Percentiles rank a stretch among this genome's conserved stretches.
phyloP scores from a whole-genome alignment of 2,888 invertebrate species.

The Liposcelis brunnea region DNA sequence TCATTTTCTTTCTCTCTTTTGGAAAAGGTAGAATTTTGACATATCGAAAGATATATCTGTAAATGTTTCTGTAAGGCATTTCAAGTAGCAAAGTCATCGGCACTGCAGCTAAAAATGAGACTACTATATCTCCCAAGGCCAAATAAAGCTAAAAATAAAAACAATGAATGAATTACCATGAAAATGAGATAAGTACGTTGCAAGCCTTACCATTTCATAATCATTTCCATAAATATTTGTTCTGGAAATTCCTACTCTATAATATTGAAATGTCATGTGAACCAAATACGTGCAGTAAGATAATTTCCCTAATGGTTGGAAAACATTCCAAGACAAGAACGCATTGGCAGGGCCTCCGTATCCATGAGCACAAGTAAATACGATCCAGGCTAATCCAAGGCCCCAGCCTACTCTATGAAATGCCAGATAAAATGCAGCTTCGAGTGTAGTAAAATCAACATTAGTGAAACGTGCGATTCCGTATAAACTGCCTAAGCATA shows the following conservation, averaged over 20 bases:
- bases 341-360: neutral
- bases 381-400: neutral
- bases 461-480: neutral
- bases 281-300: neutral
- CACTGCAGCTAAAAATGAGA: slow-evolving; percentile 18
- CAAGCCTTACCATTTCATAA: neutral
- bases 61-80: slow-evolving; percentile 19
- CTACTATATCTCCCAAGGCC: slow-evolving; percentile 20
- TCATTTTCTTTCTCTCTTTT: too few species aligned
- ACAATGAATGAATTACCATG: neutral
- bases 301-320: neutral
- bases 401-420: neutral
- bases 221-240: neutral
- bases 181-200: too few species aligned
- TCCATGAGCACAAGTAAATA: neutral
- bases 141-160: slow-evolving; percentile 19
- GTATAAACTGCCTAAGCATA: neutral
- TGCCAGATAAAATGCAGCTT: neutral
- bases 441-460: neutral
- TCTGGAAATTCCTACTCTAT: slow-evolving; percentile 13
- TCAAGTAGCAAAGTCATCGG: slow-evolving; percentile 21
- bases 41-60: slow-evolving; percentile 5
- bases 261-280: slow-evolving; percentile 16
- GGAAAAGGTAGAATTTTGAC: neutral
- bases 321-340: neutral